A percentile compares a stretch with the other conserved stretches of the same genome.
Conservation (phyloP, 2,888 invertebrate genomes). For the Campoplex capitator region DNA sequence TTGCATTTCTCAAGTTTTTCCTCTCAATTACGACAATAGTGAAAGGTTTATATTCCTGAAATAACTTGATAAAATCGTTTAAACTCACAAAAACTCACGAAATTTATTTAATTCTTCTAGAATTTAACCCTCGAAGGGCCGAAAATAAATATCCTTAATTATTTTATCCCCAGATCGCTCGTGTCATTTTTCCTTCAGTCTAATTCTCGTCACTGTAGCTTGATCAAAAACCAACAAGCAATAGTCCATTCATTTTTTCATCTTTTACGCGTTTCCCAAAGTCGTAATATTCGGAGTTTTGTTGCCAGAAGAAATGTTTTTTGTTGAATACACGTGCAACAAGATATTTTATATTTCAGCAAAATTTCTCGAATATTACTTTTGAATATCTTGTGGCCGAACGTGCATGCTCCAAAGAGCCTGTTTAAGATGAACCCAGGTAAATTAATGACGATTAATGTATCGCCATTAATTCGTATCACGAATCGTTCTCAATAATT, state of each 20-base stretch:
- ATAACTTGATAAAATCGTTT: neutral
- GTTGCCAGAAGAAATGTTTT: too few relatives aligned
- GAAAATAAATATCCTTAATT: too few relatives aligned
- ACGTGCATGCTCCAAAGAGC: neutral
- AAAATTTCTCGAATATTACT: neutral
- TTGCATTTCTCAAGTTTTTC: neutral
- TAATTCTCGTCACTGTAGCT: too few relatives aligned
- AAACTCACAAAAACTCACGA: neutral
- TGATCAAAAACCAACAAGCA: neutral
- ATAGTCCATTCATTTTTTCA: neutral
- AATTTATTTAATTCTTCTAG: too few relatives aligned
- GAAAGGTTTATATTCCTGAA: neutral
- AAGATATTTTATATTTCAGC: neutral
- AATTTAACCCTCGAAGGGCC: too few relatives aligned
- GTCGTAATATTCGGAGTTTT: neutral
- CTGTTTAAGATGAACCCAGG: neutral
- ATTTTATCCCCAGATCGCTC: too few relatives aligned
- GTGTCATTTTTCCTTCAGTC: too few relatives aligned
- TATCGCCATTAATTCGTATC: neutral
- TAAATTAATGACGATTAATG: conserved; percentile 3
- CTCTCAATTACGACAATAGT: neutral
- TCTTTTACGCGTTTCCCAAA: neutral
- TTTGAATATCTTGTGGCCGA: neutral
- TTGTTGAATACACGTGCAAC: too few relatives aligned
- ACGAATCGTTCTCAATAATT: neutral